Conservation (phyloP, 2,888 invertebrate species). For the Macrosiphum euphorbiae region DNA sequence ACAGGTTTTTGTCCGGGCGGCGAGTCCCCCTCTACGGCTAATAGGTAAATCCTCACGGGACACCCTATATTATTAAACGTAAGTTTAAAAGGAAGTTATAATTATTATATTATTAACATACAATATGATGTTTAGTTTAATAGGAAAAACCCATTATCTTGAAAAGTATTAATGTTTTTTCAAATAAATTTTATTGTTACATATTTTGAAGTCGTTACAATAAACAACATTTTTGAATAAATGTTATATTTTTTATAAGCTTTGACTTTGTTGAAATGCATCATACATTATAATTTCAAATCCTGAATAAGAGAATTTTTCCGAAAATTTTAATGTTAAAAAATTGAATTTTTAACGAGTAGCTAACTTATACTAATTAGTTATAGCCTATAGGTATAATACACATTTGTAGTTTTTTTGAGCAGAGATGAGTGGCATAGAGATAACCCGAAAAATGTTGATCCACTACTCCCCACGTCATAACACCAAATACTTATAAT, state of each 20-base stretch:
- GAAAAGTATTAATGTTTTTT: neutral
- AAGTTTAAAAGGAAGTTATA: too few relatives aligned
- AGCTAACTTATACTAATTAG: neutral
- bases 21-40: too few relatives aligned
- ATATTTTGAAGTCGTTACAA: neutral
- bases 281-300: neutral
- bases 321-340: neutral
- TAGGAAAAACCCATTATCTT: neutral
- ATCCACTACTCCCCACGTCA: neutral
- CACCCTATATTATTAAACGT: too few relatives aligned
- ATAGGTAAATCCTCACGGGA: too few relatives aligned
- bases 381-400: too few relatives aligned
- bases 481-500: too few relatives aligned
- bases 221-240: neutral
- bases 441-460: neutral
- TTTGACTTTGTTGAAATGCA: neutral
- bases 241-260: neutral
- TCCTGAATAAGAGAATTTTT: neutral
- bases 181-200: neutral
- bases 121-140: neutral
- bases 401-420: neutral
- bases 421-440: neutral
- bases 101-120: neutral
- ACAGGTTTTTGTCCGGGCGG: too few relatives aligned
- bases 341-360: neutral